phyloP scores from a whole-genome alignment of 2,888 invertebrate species.

The Notocelia uddmanniana region DNA sequence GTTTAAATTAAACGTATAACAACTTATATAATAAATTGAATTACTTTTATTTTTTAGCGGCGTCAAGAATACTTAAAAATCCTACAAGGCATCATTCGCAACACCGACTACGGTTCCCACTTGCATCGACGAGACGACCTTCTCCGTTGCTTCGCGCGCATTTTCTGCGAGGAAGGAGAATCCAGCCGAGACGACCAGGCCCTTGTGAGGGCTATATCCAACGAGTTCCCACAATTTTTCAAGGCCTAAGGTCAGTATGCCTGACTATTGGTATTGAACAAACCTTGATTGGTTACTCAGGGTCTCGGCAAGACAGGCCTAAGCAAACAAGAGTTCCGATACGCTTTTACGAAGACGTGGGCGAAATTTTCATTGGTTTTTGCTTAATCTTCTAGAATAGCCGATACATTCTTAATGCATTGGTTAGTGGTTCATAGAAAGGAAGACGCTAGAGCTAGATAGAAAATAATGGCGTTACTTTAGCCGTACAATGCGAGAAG shows the following conservation, averaged over 20 bases:
- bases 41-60: slow-evolving; percentile 77
- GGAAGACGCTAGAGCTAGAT: slow-evolving; percentile 28
- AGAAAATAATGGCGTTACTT: slow-evolving; percentile 18
- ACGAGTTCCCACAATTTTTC: slow-evolving; percentile 93
- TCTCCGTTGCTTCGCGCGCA: slow-evolving; percentile 93
- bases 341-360: slow-evolving; percentile 19
- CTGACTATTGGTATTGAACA: slow-evolving; percentile 4
- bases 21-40: no score
- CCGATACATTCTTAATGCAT: slow-evolving; percentile 31
- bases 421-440: slow-evolving; percentile 3
- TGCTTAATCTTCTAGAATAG: slow-evolving; percentile 22
- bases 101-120: slow-evolving; percentile 93
- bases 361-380: slow-evolving; percentile 12
- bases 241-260: slow-evolving; percentile 80
- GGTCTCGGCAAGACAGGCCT: not conserved
- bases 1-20: no score
- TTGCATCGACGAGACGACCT: slow-evolving; percentile 93
- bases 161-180: slow-evolving; percentile 93
- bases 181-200: slow-evolving; percentile 91
- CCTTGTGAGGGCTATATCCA: slow-evolving; percentile 92
- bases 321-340: slow-evolving; percentile 17
- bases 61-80: slow-evolving; percentile 92
- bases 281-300: slow-evolving; percentile 26
- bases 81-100: slow-evolving; percentile 92
- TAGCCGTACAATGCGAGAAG: slow-evolving; percentile 9